Conservation (phyloP, 2,113 vertebrate genomes). For the Microcebus jonahi region DNA sequence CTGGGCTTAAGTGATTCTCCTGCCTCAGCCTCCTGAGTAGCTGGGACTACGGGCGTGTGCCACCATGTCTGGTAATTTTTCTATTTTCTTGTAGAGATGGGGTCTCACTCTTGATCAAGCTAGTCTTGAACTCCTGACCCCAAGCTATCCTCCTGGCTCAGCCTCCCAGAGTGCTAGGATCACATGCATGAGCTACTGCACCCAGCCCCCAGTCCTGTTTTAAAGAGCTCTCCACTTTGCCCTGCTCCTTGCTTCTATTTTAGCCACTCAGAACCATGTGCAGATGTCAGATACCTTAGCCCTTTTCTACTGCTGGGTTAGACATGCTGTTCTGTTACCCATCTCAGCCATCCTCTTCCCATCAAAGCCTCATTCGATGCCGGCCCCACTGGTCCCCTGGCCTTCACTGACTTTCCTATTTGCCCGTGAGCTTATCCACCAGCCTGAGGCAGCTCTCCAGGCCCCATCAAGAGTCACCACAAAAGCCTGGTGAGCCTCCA, state of each 20-base stretch:
- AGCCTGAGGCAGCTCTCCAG: not conserved
- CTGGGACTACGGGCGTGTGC: too few species aligned
- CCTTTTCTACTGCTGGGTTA: not conserved
- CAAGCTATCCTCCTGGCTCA: too few species aligned
- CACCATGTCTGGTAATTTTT: too few species aligned
- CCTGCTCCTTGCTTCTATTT: not conserved
- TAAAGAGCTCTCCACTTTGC: not conserved
- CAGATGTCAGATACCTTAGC: not conserved
- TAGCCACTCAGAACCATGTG: not conserved
- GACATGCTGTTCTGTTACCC: not conserved
- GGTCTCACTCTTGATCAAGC: too few species aligned
- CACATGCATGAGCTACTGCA: too few species aligned
- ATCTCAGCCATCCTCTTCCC: not conserved
- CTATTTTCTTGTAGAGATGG: too few species aligned
- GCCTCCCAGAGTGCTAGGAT: too few species aligned
- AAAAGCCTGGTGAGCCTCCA: not conserved
- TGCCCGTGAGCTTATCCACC: not conserved
- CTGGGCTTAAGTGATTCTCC: too few species aligned
- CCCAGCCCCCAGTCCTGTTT: not conserved
- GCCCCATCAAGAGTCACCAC: not conserved
- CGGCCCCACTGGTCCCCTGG: too few species aligned
- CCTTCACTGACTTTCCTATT: not conserved
- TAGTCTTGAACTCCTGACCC: too few species aligned
- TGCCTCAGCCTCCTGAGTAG: too few species aligned
- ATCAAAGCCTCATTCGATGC: not conserved